phyloP scores from a whole-genome alignment of 2,888 invertebrate genomes.

The Chrysodeixis includens region DNA sequence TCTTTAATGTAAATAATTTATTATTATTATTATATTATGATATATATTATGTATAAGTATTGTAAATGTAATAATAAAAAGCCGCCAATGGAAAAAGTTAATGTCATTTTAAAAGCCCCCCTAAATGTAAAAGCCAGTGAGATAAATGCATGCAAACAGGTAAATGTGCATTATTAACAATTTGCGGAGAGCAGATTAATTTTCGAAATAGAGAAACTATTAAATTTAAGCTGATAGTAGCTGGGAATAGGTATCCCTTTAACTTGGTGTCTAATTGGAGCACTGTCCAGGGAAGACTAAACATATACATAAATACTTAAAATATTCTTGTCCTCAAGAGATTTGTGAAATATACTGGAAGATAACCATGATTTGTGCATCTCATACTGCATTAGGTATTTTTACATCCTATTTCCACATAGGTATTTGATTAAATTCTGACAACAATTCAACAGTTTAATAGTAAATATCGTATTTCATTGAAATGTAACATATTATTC shows the following conservation, averaged over 20 bases:
- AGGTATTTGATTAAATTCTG: conserved; percentile 50
- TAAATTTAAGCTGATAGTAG: conserved; percentile 52
- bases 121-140: conserved; percentile 81
- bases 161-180: conserved; percentile 83
- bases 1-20: conserved; percentile 57
- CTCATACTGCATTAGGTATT: conserved; percentile 45
- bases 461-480: conserved; percentile 50
- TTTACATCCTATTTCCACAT: conserved; percentile 37
- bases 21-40: conserved; percentile 32
- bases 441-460: conserved; percentile 47
- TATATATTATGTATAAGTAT: conserved; percentile 58
- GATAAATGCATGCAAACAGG: conserved; percentile 83
- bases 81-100: conserved; percentile 81
- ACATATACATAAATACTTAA: conserved; percentile 57
- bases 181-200: conserved; percentile 75
- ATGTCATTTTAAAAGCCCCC: conserved; percentile 76
- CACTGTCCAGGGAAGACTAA: conserved; percentile 76
- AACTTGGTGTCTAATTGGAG: conserved; percentile 61
- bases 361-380: conserved; percentile 57
- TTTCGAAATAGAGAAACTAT: conserved; percentile 61
- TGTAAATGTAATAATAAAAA: conserved; percentile 72
- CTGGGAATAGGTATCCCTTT: conserved; percentile 53
- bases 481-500: conserved; percentile 48
- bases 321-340: conserved; percentile 58
- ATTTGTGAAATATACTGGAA: conserved; percentile 60